Evolutionary conservation across 1,140 invertebrate genomes (phyloP), one percentile per base, ranked within the genome.

Genomic region (Cardiocondyla obscurior): DNA sequence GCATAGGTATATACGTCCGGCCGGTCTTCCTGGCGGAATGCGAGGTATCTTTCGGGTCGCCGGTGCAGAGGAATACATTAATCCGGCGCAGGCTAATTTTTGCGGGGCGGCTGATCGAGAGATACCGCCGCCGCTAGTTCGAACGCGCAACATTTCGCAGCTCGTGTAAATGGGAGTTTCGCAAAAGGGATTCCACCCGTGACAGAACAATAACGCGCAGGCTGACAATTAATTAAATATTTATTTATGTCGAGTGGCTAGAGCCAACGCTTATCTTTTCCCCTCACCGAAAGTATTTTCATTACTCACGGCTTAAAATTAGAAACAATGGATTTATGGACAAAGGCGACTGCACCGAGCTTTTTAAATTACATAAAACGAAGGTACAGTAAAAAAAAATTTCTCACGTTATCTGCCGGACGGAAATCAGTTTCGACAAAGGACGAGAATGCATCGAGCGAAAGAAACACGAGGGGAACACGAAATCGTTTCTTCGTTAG

Each of bases 21-120:
- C 8, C 14, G 10, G 53, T 58, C 25, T 28, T 58, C 62, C n/a
- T 19, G 57, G n/a, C 10, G 70, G 79, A 86, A 86, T 83, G 85
- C 84, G 42, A 67, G 77, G 67, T 85, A 67, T 36, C 74, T 86
- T 55, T 57, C 25, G 42, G 55, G 76, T 82, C 67, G 46, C 53
- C 33, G 25, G 30, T 44, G 51, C 39, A 65, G 44, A 65, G 70
- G 76, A 64, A 67, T 84, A 69, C n/a, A 65, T 86, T 85, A 49
- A 65, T 28, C 12, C 30, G 19, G n/a, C 60, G 82, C 39, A 4
- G 46, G 30, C 16, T 81, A 82, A 72, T 64, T 53, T 76, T 73
- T 30, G 69, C 42, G 36, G 51, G 44, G 42, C 14, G 25, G 19
- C 14, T 1, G 28, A 60, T 67, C 39, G 19, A 60, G 46, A 57